Conservation (phyloP, 2,888 invertebrate species). For the Bimastos eiseni region DNA sequence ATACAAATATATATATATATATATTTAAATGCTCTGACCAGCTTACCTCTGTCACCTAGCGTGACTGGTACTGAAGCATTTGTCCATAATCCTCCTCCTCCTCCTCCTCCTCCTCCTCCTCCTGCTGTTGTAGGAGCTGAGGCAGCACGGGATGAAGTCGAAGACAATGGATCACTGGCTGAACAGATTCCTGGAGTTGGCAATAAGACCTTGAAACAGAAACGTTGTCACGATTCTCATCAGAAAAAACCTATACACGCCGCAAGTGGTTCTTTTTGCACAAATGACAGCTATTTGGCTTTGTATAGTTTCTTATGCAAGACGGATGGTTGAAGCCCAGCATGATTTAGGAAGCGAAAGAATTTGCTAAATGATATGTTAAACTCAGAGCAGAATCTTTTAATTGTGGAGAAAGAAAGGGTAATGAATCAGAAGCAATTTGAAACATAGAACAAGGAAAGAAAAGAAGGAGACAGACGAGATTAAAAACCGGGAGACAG, state of each 20-base stretch:
- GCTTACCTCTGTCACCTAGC: neutral
- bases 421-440: neutral
- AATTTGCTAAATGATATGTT: neutral
- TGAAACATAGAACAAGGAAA: neutral
- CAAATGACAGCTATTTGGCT: too few species aligned
- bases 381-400: neutral
- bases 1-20: neutral
- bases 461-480: neutral
- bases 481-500: neutral
- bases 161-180: neutral
- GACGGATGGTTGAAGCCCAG: neutral
- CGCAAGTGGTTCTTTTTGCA: neutral
- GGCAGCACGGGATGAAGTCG: neutral
- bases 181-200: neutral
- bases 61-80: neutral
- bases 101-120: too few species aligned
- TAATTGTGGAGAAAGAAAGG: too few species aligned
- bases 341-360: neutral
- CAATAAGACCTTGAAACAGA: constrained; percentile 3
- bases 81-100: neutral
- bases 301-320: neutral
- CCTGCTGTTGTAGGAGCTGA: neutral
- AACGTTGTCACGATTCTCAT: neutral
- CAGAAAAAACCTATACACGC: neutral
- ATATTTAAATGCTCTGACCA: neutral